These are phyloP conservation scores for Perithous albicinctus DNA, from an alignment of 2,888 invertebrate species.

Conservation along the genomic window DNA sequence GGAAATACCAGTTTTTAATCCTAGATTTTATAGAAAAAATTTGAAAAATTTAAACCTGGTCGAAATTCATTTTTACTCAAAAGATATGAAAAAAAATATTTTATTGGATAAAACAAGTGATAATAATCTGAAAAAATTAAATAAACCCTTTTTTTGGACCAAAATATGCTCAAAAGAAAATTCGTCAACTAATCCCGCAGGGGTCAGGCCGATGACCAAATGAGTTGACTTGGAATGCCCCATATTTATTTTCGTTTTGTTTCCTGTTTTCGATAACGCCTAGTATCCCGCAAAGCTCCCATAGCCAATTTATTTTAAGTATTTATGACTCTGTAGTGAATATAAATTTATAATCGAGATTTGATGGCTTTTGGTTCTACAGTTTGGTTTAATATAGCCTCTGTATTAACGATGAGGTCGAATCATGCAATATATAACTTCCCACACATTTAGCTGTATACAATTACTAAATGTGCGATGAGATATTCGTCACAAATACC, in stretches of 20 bases:
- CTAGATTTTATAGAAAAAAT: no score
- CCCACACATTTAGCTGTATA: not conserved
- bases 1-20: no score
- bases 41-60: no score
- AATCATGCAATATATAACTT: not conserved
- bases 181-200: no score
- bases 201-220: no score
- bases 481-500: not conserved
- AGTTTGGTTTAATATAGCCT: not conserved
- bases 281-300: not conserved
- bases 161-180: no score
- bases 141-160: no score
- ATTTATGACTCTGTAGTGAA: not conserved
- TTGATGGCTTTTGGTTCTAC: not conserved
- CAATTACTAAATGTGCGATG: not conserved
- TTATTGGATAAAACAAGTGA: no score
- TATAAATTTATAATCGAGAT: slow-evolving; percentile 4
- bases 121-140: no score
- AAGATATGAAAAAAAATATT: no score
- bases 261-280: not conserved
- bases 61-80: no score
- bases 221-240: no score
- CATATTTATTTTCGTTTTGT: not conserved
- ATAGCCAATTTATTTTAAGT: not conserved
- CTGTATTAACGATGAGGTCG: not conserved